These are phyloP conservation scores for Mustela erminea DNA, from an alignment of 2,797 vertebrate species.

Conservation along the genomic window DNA sequence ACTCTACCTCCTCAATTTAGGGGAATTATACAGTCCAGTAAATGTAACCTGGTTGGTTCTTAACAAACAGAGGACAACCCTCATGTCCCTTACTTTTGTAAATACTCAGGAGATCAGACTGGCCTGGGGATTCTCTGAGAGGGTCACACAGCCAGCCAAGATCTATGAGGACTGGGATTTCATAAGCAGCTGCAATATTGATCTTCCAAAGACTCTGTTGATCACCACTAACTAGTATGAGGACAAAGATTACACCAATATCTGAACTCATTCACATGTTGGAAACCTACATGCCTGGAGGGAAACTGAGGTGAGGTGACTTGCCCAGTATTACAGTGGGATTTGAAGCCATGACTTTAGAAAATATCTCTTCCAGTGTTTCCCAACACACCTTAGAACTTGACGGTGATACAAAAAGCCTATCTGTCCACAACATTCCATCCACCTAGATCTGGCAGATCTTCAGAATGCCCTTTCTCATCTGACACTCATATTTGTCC, in stretches of 20 bases:
- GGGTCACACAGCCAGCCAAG: background rate
- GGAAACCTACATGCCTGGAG: background rate
- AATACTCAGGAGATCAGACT: background rate
- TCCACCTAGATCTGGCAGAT: background rate
- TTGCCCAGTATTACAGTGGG: background rate
- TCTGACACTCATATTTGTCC: background rate
- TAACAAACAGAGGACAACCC: background rate
- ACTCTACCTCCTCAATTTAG: background rate
- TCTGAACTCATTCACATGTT: accelerated
- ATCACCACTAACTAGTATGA: accelerated
- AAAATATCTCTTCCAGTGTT: background rate
- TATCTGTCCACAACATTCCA: background rate
- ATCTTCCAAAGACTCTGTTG: background rate
- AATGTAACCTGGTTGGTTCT: background rate
- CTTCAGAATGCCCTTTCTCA: background rate
- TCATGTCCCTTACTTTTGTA: background rate
- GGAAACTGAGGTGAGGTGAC: accelerated
- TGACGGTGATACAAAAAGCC: background rate
- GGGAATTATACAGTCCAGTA: too few species aligned
- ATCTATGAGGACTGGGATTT: background rate
- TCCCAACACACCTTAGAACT: background rate
- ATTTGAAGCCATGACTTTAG: background rate
- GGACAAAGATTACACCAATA: background rate
- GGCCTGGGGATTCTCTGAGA: background rate
- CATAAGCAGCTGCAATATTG: background rate